phyloP scores from a whole-genome alignment of 2,797 vertebrate genomes.

The Holocentrus rufus region DNA sequence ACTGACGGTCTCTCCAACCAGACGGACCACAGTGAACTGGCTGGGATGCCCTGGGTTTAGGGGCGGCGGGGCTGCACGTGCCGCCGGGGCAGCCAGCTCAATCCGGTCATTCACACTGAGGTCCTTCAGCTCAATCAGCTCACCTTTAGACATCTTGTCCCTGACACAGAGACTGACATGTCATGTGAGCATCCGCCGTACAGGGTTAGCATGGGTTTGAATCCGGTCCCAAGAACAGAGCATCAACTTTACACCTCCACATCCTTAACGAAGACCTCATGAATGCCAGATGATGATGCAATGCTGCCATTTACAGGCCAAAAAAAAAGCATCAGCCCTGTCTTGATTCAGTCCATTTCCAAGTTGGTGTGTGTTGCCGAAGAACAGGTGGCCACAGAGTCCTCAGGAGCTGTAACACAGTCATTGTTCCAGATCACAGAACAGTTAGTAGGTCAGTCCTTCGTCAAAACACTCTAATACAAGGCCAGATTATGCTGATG shows the following conservation, averaged over 20 bases:
- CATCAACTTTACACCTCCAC: constrained; percentile 5
- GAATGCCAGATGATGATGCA: constrained; percentile 3
- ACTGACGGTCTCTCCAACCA: constrained; percentile 74
- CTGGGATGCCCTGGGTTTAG: constrained; percentile 77
- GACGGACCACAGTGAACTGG: constrained; percentile 71
- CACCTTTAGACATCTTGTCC: constrained; percentile 84
- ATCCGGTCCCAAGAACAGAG: constrained; percentile 14
- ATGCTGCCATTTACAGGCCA: background rate
- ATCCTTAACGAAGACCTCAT: constrained; percentile 17
- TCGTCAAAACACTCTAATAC: background rate
- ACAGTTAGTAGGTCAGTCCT: background rate
- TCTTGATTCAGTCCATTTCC: constrained; percentile 16
- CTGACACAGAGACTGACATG: constrained; percentile 50
- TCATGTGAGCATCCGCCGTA: constrained; percentile 38
- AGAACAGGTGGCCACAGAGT: background rate
- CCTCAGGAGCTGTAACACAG: constrained; percentile 42
- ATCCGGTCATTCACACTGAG: constrained; percentile 83
- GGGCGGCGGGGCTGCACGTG: constrained; percentile 49
- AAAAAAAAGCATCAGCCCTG: constrained; percentile 2
- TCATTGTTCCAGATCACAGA: constrained; percentile 14
- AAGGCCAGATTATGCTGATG: too few species aligned
- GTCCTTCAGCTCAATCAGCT: constrained; percentile 92
- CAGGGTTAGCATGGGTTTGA: constrained; percentile 23
- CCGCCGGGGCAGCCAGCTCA: constrained; percentile 76
- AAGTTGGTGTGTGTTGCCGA: background rate